Evolutionary conservation across 1,140 invertebrate genomes (phyloP).

Genomic region (Drosophila azteca): DNA sequence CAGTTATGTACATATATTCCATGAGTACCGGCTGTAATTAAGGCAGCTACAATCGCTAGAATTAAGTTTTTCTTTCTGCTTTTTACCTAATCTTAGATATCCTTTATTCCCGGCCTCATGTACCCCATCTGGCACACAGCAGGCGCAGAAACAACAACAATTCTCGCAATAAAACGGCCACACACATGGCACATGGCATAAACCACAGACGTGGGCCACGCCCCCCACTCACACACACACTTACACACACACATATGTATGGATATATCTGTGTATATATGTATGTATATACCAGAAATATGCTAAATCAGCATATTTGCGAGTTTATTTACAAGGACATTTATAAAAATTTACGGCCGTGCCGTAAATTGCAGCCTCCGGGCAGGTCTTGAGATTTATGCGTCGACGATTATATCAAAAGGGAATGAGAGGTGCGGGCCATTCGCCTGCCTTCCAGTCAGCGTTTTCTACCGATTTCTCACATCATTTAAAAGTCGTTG

Average conservation of each 20-base stretch:
- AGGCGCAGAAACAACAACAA: constrained; percentile 37
- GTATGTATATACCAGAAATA: constrained; percentile 65
- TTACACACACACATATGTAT: neutral
- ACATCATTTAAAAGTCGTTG: constrained; percentile 71
- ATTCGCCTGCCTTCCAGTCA: constrained; percentile 15
- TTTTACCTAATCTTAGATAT: too few species aligned
- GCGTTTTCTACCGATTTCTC: constrained; percentile 47
- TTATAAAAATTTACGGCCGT: constrained; percentile 80
- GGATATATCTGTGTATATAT: neutral
- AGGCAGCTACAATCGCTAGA: too few species aligned
- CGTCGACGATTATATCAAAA: constrained; percentile 69
- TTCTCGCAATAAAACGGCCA: constrained; percentile 70
- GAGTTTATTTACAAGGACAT: constrained; percentile 83
- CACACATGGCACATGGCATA: constrained; percentile 65
- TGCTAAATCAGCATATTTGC: constrained; percentile 82
- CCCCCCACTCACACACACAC: constrained; percentile 42
- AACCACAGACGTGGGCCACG: constrained; percentile 72
- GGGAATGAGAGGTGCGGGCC: constrained; percentile 12
- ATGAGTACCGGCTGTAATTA: too few species aligned
- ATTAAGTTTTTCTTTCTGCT: too few species aligned
- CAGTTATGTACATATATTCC: too few species aligned
- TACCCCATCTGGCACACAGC: neutral
- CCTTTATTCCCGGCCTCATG: neutral
- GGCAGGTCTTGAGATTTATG: constrained; percentile 80
- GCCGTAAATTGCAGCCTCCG: constrained; percentile 79